Percentiles rank a stretch among this genome's conserved stretches.
phyloP scores from a whole-genome alignment of 2,888 invertebrate genomes.

The Dascillus cervinus region DNA sequence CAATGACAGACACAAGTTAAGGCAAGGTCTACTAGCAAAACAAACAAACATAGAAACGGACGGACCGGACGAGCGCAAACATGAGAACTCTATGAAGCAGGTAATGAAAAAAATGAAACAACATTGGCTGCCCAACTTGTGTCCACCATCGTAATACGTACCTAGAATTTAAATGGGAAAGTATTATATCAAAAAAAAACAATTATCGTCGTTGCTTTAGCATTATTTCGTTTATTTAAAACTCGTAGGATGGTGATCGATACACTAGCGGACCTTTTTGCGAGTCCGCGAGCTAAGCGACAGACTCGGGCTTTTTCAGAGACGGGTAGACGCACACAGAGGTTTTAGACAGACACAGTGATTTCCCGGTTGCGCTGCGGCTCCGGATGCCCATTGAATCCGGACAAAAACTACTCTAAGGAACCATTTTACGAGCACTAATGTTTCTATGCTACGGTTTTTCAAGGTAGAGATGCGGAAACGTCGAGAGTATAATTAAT shows the following conservation, averaged over 20 bases:
- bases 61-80: slow-evolving; percentile 23
- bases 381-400: slow-evolving; percentile 12
- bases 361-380: slow-evolving; percentile 45
- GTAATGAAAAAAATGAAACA: slow-evolving; percentile 29
- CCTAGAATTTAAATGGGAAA: slow-evolving; percentile 34
- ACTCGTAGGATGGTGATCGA: slow-evolving; percentile 10
- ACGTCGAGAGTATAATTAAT: neutral
- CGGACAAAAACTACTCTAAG: slow-evolving; percentile 2
- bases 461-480: slow-evolving; percentile 3
- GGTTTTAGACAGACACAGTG: slow-evolving; percentile 85
- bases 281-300: slow-evolving; percentile 29
- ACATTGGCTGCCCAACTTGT: slow-evolving; percentile 41
- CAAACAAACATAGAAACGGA: slow-evolving; percentile 22
- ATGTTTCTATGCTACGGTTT: slow-evolving; percentile 7
- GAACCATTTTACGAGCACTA: slow-evolving; percentile 8
- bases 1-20: slow-evolving; percentile 48
- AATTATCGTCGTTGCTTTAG: slow-evolving; percentile 13
- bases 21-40: slow-evolving; percentile 35
- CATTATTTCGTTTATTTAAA: slow-evolving; percentile 13
- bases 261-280: slow-evolving; percentile 12
- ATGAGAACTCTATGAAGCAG: slow-evolving; percentile 24
- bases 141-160: slow-evolving; percentile 43
- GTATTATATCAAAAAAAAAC: slow-evolving; percentile 18
- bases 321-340: slow-evolving; percentile 78
- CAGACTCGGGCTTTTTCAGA: slow-evolving; percentile 43